phyloP scores from a whole-genome alignment of 1,140 invertebrate species.

The Anastrepha obliqua region DNA sequence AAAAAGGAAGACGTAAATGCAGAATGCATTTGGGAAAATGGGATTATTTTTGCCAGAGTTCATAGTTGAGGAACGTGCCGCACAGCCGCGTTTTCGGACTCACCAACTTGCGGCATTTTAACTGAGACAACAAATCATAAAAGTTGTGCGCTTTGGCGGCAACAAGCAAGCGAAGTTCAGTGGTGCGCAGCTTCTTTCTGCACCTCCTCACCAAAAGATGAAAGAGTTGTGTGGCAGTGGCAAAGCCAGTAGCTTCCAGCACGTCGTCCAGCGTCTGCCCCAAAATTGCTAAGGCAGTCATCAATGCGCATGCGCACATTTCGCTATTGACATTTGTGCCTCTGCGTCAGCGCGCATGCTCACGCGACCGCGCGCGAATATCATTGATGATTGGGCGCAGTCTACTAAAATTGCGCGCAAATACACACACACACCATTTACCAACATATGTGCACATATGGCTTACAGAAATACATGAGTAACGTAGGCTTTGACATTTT shows the following conservation, averaged over 20 bases:
- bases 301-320: slow-evolving; percentile 23
- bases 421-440: background rate
- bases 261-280: slow-evolving; percentile 35
- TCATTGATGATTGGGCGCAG: background rate
- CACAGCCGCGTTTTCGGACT: slow-evolving; percentile 1
- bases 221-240: background rate
- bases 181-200: background rate
- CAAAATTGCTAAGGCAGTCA: slow-evolving; percentile 45
- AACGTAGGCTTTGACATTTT: slow-evolving; percentile 24
- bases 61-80: slow-evolving; percentile 40
- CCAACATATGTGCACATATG: background rate
- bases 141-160: slow-evolving; percentile 29
- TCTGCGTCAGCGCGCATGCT: background rate
- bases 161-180: background rate
- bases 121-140: slow-evolving; percentile 48
- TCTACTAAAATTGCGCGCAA: background rate
- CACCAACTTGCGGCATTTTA: slow-evolving; percentile 6
- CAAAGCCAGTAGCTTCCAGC: slow-evolving; percentile 35
- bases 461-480: background rate
- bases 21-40: slow-evolving; percentile 44
- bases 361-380: background rate
- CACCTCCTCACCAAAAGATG: background rate
- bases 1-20: background rate
- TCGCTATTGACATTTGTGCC: slow-evolving; percentile 39
- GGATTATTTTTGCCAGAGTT: slow-evolving; percentile 38